phyloP scores from a whole-genome alignment of 2,888 invertebrate species.

The Eupeodes latifasciatus region DNA sequence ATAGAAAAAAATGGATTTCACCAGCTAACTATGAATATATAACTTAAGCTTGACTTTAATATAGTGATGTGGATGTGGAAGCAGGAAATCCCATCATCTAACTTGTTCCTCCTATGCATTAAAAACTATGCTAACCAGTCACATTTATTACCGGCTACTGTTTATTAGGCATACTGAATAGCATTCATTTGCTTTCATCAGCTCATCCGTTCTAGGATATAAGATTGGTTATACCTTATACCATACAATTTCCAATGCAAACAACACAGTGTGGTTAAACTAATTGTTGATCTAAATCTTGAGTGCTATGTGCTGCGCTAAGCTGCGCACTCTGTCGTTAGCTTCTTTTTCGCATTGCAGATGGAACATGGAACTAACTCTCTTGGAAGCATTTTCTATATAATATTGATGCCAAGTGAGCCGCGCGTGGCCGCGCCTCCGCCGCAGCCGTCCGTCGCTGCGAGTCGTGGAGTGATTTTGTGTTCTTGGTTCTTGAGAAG shows the following conservation, averaged over 20 bases:
- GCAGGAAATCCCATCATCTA: slow-evolving; percentile 30
- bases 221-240: slow-evolving; percentile 36
- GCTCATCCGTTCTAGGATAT: slow-evolving; percentile 61
- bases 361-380: neutral
- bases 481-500: slow-evolving; percentile 18
- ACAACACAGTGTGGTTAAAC: slow-evolving; percentile 61
- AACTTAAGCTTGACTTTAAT: neutral
- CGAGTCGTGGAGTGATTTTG: slow-evolving; percentile 2
- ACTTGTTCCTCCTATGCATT: slow-evolving; percentile 28
- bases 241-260: slow-evolving; percentile 56
- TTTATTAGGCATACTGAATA: slow-evolving; percentile 47
- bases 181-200: slow-evolving; percentile 65
- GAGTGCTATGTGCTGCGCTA: neutral
- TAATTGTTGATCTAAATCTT: slow-evolving; percentile 73
- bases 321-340: slow-evolving; percentile 32
- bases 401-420: slow-evolving; percentile 49
- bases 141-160: slow-evolving; percentile 63
- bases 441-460: no score
- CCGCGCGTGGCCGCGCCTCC: neutral
- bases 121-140: slow-evolving; percentile 50
- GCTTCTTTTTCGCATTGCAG: slow-evolving; percentile 12
- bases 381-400: neutral
- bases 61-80: slow-evolving; percentile 4
- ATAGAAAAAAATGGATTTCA: neutral
- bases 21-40: neutral